phyloP scores from a whole-genome alignment of 2,797 vertebrate species.

The Danio choprae region DNA sequence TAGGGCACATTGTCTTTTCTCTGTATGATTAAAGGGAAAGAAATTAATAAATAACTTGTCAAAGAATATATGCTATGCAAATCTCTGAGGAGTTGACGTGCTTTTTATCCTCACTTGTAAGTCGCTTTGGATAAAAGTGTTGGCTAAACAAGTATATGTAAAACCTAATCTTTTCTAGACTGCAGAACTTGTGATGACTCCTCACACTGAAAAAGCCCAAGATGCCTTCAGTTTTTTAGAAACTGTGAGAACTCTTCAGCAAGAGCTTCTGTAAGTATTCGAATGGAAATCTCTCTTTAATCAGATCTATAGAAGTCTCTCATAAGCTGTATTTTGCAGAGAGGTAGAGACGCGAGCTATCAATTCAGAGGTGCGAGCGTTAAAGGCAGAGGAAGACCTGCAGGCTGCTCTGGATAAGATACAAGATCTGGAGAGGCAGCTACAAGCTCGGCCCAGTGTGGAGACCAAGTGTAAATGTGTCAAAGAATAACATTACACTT shows the following conservation, averaged over 20 bases:
- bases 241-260: slow-evolving; percentile 76
- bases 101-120: too few species aligned
- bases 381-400: slow-evolving; percentile 80
- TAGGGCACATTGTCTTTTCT: too few species aligned
- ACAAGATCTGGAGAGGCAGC: slow-evolving; percentile 77
- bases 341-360: slow-evolving; percentile 76
- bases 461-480: slow-evolving; percentile 49
- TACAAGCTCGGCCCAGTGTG: slow-evolving; percentile 61
- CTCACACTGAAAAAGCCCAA: slow-evolving; percentile 69
- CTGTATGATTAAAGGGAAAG: too few species aligned
- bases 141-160: too few species aligned
- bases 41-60: too few species aligned
- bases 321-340: slow-evolving; percentile 68
- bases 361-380: slow-evolving; percentile 78
- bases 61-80: too few species aligned
- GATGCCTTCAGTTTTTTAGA: slow-evolving; percentile 76
- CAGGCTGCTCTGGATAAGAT: slow-evolving; percentile 81
- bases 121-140: too few species aligned
- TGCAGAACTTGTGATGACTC: slow-evolving; percentile 56
- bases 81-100: too few species aligned
- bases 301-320: background rate
- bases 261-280: slow-evolving; percentile 80
- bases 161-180: slow-evolving; percentile 57
- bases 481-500: slow-evolving; percentile 1
- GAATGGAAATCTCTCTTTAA: background rate